Evolutionary conservation across 2,888 invertebrate species (phyloP), one percentile per base, ranked within the genome.

Genomic region (Scaptomyza caliginosa): DNA sequence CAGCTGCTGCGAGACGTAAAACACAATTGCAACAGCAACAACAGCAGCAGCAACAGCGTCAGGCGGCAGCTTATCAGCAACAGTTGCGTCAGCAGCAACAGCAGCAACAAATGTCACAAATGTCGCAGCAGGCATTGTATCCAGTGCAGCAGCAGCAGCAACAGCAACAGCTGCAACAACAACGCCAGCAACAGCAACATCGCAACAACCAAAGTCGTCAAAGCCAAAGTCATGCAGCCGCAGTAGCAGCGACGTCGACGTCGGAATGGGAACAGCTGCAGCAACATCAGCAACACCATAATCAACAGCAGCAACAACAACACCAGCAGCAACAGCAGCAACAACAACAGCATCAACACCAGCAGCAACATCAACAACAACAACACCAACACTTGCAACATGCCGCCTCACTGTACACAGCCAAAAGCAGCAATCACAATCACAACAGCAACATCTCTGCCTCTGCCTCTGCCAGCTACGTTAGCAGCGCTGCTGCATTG

Each of bases 261-360:
- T 77, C 90, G 23, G 77, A 90, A 65, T 91, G 90, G 90, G 90
- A 90, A 73, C 91, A 91, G 38, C 86, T 89, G 68, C 86, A 89
- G 46, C 89, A 88, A 57, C 87, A 83, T 54, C 83, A 77, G 40
- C 69, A 64, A 24, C 70, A 90, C 73, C 91, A 91, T 28, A 85
- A 89, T 63, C 86, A 89, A 42, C 89, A 88, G 54, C 87, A 83
- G 51, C 77, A 77, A 36, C 69, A 64, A 11, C 70, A 69, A 13
- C 68, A 68, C 17, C 67, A 68, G 23, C 66, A 67, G 0, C 73
- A 70, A 7, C 40, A 83, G 0, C 50, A 64, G 1, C 73, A 58
- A 16, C 71, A 71, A 16, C 4, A 56, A 36, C 73, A 73, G 1
- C 28, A 23, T 13, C 4, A 19, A 6, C 52, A 54, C 40, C 5